Base-by-base conservation (phyloP, 1,140 invertebrate species). In the Aphelinus atriplicis region DNA sequence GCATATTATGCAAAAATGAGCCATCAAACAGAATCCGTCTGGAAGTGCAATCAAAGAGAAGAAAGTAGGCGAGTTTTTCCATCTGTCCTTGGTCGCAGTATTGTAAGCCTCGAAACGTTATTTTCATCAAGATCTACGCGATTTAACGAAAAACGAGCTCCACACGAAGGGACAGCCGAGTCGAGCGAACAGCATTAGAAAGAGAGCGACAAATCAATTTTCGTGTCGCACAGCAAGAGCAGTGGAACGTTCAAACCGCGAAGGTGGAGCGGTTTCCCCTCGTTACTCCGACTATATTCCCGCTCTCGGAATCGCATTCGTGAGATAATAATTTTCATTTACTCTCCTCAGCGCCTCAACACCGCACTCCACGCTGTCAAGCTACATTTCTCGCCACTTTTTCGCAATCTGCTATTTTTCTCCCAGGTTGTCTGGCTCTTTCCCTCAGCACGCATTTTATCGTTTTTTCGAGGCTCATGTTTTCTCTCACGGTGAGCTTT, bases 51-150 rank as follows among this genome's bases (percentile, higher is more conserved):
- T 46, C n/a, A 56, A 43, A 26, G 42, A 67, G 46, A 10, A 67
- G 51, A 56, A 67, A 67, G 43, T 3, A 58, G 56, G 5, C 7
- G 10, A n/a, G 26, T 58, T 58, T 10, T 68, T 47, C 48, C 57
- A 47, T 68, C 48, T 47, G 66, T 58, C 66, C 66, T 68, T 68
- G 66, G 48, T 56, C 66, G 47, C 56, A 58, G 66, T 26, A 58
- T 68, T n/a, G 43, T 43, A 26, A 48, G 2, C 26, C 56, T 3
- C 57, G 57, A 6, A 2, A 7, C 48, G 43, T 7, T 26, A 26
- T 26, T 26, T 26, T 26, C 26, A 26, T 26, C 26, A 60, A 60
- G 10, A 60, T 26, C 45, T 45, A 26, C 63, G 63, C 47, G 63
- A 51, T 65, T 65, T 65, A n/a, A 58, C 61, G 61, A 9, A 45